Evolutionary conservation across 2,113 vertebrate genomes (phyloP).

Genomic region (Corythaixoides concolor): DNA sequence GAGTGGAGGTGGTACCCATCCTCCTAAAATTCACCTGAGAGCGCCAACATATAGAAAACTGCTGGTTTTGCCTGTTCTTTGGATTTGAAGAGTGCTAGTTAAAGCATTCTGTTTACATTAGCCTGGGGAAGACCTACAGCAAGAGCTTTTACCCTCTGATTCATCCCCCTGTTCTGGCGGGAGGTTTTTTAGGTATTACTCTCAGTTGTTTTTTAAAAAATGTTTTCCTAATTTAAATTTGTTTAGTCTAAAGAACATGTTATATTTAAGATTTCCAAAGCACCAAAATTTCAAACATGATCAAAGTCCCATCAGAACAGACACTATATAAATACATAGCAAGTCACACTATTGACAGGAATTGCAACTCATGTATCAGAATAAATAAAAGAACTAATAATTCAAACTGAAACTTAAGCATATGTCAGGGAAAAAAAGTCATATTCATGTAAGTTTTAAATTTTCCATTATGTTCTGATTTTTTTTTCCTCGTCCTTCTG

Average conservation of each 20-base stretch:
- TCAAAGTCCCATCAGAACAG: neutral
- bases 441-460: neutral
- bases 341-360: neutral
- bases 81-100: neutral
- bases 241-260: neutral
- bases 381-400: neutral
- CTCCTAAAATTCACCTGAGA: neutral
- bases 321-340: neutral
- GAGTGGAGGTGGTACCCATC: neutral
- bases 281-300: neutral
- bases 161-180: neutral
- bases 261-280: neutral
- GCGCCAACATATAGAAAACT: neutral
- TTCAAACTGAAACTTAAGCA: neutral
- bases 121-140: neutral
- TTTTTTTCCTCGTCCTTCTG: neutral
- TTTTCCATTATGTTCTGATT: neutral
- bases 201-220: neutral
- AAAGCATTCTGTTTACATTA: neutral
- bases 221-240: neutral
- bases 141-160: neutral
- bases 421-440: neutral
- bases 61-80: neutral
- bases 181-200: neutral
- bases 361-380: neutral